Evolutionary conservation across 1,140 invertebrate genomes (phyloP).

Genomic region (Drosophila dunni): DNA sequence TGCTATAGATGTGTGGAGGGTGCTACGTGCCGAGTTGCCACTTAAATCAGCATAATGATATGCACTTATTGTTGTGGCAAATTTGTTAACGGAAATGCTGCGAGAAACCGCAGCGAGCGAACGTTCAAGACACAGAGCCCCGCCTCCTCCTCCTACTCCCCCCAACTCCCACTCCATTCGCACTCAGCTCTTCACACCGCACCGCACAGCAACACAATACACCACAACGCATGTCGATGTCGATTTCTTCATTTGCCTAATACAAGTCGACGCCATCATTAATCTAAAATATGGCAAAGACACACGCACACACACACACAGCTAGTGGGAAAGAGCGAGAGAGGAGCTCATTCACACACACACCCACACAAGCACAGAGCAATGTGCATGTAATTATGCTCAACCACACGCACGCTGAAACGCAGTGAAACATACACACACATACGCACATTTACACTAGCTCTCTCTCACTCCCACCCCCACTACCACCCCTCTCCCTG

Average conservation of each 20-base stretch:
- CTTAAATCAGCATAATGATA: conserved; percentile 82
- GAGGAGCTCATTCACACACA: background rate
- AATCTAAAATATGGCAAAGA: conserved; percentile 78
- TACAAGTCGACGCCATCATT: conserved; percentile 79
- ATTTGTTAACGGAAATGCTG: conserved; percentile 79
- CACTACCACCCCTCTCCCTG: too few relatives aligned
- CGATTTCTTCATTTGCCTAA: conserved; percentile 82
- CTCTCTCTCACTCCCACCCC: too few relatives aligned
- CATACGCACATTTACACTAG: background rate
- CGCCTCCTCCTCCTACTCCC: conserved; percentile 5
- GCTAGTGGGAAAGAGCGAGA: background rate
- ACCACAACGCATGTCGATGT: conserved; percentile 65
- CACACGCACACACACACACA: conserved; percentile 61
- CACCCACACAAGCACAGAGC: conserved; percentile 17
- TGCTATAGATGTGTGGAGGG: conserved; percentile 56
- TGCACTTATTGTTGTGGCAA: conserved; percentile 82
- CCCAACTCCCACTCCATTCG: background rate
- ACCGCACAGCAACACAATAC: conserved; percentile 1
- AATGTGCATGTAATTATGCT: conserved; percentile 77
- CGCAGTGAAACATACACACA: conserved; percentile 31
- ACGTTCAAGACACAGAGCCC: background rate
- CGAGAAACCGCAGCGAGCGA: conserved; percentile 62
- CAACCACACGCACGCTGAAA: conserved; percentile 39
- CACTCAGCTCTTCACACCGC: background rate
- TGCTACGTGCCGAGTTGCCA: conserved; percentile 58